A percentile compares a stretch with the other conserved stretches of the same genome.
Evolutionary conservation across 2,888 invertebrate species (phyloP).

Genomic region (Pachycephus smyrnensis): DNA sequence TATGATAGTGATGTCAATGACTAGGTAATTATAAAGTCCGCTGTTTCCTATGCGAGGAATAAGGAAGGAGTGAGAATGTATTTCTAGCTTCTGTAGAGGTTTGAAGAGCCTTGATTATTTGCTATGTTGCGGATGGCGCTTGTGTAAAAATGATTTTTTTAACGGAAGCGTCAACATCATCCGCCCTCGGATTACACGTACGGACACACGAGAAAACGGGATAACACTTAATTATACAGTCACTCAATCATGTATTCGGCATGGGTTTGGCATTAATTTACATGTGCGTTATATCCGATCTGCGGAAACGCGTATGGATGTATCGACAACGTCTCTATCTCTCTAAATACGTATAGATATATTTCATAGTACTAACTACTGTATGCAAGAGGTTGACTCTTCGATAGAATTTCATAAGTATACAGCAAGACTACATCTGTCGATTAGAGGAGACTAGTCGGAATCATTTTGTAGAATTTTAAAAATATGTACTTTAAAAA

Average conservation of each 20-base stretch:
- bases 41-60: neutral
- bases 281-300: neutral
- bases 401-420: neutral
- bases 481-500: neutral
- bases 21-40: neutral
- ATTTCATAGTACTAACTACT: neutral
- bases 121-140: neutral
- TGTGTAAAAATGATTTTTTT: neutral
- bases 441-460: neutral
- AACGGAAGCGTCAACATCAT: neutral
- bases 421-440: neutral
- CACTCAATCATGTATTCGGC: neutral
- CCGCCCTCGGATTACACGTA: neutral
- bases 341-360: too few species aligned
- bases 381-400: neutral
- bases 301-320: neutral
- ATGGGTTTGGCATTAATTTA: slow-evolving; percentile 1
- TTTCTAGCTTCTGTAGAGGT: neutral
- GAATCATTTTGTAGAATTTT: neutral
- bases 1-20: neutral
- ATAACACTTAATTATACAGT: neutral
- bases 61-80: neutral
- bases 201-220: neutral
- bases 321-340: too few species aligned
- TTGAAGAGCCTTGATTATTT: neutral